phyloP scores from a whole-genome alignment of 2,797 vertebrate genomes.

The Macropodus opercularis region DNA sequence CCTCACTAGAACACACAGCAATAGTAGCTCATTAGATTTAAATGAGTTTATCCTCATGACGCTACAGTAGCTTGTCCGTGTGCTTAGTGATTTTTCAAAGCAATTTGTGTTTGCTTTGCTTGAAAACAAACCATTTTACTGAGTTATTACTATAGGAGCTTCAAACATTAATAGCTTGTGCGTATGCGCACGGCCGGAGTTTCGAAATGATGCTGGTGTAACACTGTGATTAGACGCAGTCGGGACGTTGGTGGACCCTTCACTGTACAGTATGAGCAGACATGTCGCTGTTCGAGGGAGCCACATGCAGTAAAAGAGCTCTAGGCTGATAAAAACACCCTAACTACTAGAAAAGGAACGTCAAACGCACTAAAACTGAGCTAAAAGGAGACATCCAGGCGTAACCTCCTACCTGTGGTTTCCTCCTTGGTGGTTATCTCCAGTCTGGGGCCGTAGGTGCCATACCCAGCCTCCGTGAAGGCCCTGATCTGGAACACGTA shows the following conservation, averaged over 20 bases:
- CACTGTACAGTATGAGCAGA: no score
- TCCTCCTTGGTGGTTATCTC: slow-evolving; percentile 97
- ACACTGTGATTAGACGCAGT: neutral
- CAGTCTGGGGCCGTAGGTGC: slow-evolving; percentile 92
- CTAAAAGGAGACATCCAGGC: no score
- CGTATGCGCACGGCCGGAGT: slow-evolving; percentile 22
- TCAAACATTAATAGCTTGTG: slow-evolving; percentile 51
- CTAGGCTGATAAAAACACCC: no score
- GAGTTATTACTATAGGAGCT: slow-evolving; percentile 40
- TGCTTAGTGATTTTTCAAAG: slow-evolving; percentile 52
- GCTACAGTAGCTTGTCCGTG: slow-evolving; percentile 52
- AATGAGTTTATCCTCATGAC: slow-evolving; percentile 64
- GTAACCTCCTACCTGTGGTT: slow-evolving; percentile 84
- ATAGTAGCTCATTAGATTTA: slow-evolving; percentile 62
- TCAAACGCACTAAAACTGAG: no score
- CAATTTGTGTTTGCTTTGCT: slow-evolving; percentile 68
- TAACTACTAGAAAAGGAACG: no score
- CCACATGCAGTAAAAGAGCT: no score
- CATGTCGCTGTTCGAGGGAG: no score
- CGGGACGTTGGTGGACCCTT: neutral
- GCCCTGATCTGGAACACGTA: slow-evolving; percentile 98
- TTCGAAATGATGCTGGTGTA: no score
- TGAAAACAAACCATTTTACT: slow-evolving; percentile 64
- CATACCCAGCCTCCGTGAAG: slow-evolving; percentile 95
- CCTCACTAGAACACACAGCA: slow-evolving; percentile 21